A percentile compares a stretch with the other conserved stretches of the same genome.
phyloP scores from a whole-genome alignment of 2,797 vertebrate genomes.

The Lutjanus argentimaculatus region DNA sequence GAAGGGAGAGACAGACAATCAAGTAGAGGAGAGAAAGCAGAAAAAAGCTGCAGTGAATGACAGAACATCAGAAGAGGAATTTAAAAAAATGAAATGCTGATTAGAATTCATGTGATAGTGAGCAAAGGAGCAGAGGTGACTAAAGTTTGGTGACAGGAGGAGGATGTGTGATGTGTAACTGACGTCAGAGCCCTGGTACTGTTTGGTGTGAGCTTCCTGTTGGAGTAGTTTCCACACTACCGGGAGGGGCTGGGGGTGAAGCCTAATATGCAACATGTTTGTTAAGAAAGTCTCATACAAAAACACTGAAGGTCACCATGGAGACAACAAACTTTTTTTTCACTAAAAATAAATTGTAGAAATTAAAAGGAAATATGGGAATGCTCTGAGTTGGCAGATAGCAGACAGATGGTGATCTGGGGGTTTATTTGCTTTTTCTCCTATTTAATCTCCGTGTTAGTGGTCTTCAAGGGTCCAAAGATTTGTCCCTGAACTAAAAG shows the following conservation, averaged over 20 bases:
- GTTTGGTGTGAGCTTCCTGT: conserved; percentile 73
- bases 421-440: not conserved
- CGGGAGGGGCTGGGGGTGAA: not conserved
- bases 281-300: conserved; percentile 34
- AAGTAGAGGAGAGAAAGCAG: conserved; percentile 9
- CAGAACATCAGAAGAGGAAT: not conserved
- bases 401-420: not conserved
- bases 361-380: conserved; percentile 2
- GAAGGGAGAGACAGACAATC: conserved; percentile 15
- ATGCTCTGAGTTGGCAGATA: not conserved
- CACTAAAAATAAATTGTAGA: not conserved
- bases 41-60: not conserved
- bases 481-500: too few relatives aligned
- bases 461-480: too few relatives aligned
- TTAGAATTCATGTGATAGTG: not conserved
- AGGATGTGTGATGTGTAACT: conserved; percentile 46
- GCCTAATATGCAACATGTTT: conserved; percentile 41
- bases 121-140: conserved; percentile 3
- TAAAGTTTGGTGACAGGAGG: conserved; percentile 33
- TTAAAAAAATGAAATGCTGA: not conserved
- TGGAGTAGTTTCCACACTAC: conserved; percentile 60
- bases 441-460: not conserved
- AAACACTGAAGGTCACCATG: conserved; percentile 20
- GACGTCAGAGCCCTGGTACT: conserved; percentile 58
- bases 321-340: conserved; percentile 8